Evolutionary conservation across 92 coral and sea anemone genomes (phyloP), one percentile per base, ranked within the genome.

Genomic region (Palythoa grandis): DNA sequence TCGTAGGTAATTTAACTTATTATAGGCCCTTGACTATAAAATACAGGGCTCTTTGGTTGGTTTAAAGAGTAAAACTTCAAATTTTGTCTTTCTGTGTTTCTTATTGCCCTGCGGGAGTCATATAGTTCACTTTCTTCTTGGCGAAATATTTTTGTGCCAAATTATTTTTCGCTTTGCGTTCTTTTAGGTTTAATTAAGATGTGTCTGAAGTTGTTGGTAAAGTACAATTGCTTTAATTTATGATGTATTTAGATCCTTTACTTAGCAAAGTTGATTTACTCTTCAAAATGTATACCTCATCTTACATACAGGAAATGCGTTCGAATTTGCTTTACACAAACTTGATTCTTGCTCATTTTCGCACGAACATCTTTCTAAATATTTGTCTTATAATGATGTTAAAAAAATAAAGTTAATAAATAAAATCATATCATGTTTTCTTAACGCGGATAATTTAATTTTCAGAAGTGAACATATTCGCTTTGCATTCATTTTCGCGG

Each of bases 391-490:
- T 10, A 22, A 23, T 20, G 7, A 23, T 66, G 40, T 80, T 80
- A 22, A 29, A 57, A 80, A 80, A 53, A 80, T 66, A 66, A 80
- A 47, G 84, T 47, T 80, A 74, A 80, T 80, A 80, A 80, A 80
- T 79, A 40, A 25, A n/a, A 65, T 43, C 40, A 13, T 66, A 13
- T 47, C 73, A 8, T 79, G 72, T 61, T 80, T 66, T 80, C 74
- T 66, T 80, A 65, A 60, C 52, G 23, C 20, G 48, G 74, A 80
- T 66, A 65, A 66, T 65, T 80, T 80, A 58, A 66, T 47, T 47
- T 65, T 43, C 63, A 35, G 29, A 29, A 16, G 9, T 80, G 60
- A 66, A 65, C 67, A 23, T 7, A 80, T 15, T 43, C 50, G 39
- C 60, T 43, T 38, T 79, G 60, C n/a, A 40, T 23, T 43, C 52